Evolutionary conservation across 1,140 invertebrate species (phyloP).

Genomic region (Drosophila lacertosa): DNA sequence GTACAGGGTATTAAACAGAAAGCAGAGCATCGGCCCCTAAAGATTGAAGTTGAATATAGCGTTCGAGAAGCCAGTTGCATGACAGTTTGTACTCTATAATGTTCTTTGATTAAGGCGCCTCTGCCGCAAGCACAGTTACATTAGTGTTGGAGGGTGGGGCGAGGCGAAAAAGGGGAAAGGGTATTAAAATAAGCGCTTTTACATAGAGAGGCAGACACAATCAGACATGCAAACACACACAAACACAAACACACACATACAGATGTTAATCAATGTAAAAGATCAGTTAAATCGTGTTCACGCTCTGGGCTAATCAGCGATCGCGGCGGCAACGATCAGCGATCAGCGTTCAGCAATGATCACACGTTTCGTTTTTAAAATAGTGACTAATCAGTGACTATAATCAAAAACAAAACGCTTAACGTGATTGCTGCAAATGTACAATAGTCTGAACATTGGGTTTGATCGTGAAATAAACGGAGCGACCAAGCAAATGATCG

Average conservation of each 20-base stretch:
- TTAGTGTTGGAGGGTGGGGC: no score
- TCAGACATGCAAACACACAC: not conserved
- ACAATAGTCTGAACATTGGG: not conserved
- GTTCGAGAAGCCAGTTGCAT: slow-evolving; percentile 3
- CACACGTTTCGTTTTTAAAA: slow-evolving; percentile 14
- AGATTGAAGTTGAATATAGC: not conserved
- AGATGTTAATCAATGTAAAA: not conserved
- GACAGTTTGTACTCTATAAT: slow-evolving; percentile 18
- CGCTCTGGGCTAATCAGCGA: slow-evolving; percentile 7
- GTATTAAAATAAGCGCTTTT: not conserved
- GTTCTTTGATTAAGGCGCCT: slow-evolving; percentile 15
- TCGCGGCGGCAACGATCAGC: slow-evolving; percentile 7
- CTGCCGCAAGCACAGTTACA: not conserved
- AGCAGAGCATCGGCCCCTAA: not conserved
- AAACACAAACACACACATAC: not conserved
- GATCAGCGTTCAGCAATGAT: slow-evolving; percentile 12
- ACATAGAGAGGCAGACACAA: not conserved
- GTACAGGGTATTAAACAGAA: no score
- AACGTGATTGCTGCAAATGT: slow-evolving; percentile 26
- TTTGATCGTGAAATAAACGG: slow-evolving; percentile 11
- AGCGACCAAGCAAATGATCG: not conserved
- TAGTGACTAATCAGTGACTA: slow-evolving; percentile 31
- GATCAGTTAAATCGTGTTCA: slow-evolving; percentile 8
- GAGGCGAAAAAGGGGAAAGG: no score
- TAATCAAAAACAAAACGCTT: slow-evolving; percentile 17